Base-by-base conservation (phyloP, 1,140 invertebrate genomes). In the Lutraria rhynchaena region DNA sequence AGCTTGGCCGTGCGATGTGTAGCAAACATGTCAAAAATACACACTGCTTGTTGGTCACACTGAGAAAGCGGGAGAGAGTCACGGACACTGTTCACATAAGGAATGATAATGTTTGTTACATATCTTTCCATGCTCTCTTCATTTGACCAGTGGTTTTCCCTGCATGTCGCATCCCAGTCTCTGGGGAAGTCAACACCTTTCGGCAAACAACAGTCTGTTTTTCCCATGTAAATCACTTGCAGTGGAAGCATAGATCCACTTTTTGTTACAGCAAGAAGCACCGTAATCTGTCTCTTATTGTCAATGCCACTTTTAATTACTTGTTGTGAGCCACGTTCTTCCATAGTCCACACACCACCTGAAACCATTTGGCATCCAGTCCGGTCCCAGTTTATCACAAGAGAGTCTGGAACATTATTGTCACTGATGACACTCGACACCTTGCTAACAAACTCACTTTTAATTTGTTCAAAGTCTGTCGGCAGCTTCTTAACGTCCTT, bases 391-490 rank as follows among this genome's bases (percentile, higher is more conserved):
- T 63, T 78, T 4, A 78, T 13, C 3, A 78, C 60, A 13, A 78
- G 46, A 1, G 19, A 19, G 24, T 78, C 75, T 11, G 61, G 60
- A 35, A 78, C 67, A 53, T 65, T 37, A 41, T 67, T n/a, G 22
- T 73, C 53, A 11, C 44, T 31, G 0, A 63, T 57, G 17, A 71
- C 65, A 57, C 65, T 69, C 5, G 22, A 29, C 17, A 78, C 53
- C 51, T 83, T 73, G 24, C 55, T 46, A 37, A 53, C 27, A 24
- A 67, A 82, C 17, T 75, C n/a, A 19, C 19, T n/a, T 49, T 82
- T 84, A 31, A 81, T 69, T 5, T 77, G 58, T n/a, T 85, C 61
- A 17, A 86, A 85, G 73, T 86, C 81, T n/a, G 33, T 19, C 1
- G 83, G 78, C 19, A 85, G 29, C 33, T 67, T 60, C 61, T 76